phyloP scores from a whole-genome alignment of 2,888 invertebrate genomes.

The Watsonalla binaria region DNA sequence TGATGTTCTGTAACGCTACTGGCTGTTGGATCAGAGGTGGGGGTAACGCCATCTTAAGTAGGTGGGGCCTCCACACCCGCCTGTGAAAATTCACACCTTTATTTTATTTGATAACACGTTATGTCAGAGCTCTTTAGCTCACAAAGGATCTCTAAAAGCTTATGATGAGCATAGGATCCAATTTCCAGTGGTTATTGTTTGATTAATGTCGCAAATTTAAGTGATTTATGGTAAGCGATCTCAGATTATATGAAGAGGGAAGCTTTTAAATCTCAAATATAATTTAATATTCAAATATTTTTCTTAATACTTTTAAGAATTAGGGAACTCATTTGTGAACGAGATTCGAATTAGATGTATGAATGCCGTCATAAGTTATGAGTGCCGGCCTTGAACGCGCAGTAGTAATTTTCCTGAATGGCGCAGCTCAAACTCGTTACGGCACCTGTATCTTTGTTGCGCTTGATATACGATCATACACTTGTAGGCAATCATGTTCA shows the following conservation, averaged over 20 bases:
- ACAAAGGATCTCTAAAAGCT: slow-evolving; percentile 76
- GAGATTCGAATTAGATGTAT: no score
- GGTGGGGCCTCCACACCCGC: slow-evolving; percentile 62
- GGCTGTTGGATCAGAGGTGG: slow-evolving; percentile 53
- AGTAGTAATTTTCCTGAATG: no score
- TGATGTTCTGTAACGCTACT: slow-evolving; percentile 60
- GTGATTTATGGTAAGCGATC: slow-evolving; percentile 57
- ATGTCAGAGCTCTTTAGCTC: slow-evolving; percentile 72
- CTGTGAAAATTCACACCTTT: slow-evolving; percentile 79
- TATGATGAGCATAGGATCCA: slow-evolving; percentile 68
- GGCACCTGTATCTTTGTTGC: no score
- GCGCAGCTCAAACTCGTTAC: no score
- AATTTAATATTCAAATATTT: neutral
- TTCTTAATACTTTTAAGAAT: neutral
- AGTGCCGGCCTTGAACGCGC: no score
- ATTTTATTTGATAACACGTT: slow-evolving; percentile 77
- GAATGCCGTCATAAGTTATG: no score
- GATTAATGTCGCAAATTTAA: slow-evolving; percentile 66
- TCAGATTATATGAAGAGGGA: slow-evolving; percentile 18
- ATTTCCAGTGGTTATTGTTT: slow-evolving; percentile 68
- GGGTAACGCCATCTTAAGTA: slow-evolving; percentile 73
- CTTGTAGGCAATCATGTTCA: no score
- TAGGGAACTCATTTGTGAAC: no score
- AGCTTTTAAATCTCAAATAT: neutral
- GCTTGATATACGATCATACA: no score